Evolutionary conservation across 2,888 invertebrate genomes (phyloP).

Genomic region (Lagria hirta): DNA sequence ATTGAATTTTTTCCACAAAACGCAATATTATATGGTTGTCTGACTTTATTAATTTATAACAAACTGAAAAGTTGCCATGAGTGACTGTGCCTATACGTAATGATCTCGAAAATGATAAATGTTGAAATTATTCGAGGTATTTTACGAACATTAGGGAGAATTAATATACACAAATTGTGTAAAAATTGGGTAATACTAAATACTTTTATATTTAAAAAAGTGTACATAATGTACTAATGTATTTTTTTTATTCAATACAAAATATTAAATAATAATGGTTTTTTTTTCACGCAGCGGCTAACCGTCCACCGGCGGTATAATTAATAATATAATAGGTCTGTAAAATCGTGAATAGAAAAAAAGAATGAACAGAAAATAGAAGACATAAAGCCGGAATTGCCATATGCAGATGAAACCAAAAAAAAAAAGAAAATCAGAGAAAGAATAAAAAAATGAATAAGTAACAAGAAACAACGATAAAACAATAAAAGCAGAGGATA

Average conservation of each 20-base stretch:
- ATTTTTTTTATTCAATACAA: conserved; percentile 27
- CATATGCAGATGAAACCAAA: no score
- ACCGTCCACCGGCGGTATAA: no score
- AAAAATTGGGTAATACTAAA: conserved; percentile 16
- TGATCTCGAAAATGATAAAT: conserved; percentile 1
- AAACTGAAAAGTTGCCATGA: conserved; percentile 9
- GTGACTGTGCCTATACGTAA: conserved; percentile 5
- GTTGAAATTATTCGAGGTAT: conserved; percentile 12
- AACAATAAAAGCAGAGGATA: no score
- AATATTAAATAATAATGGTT: conserved; percentile 18
- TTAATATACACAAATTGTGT: conserved; percentile 6
- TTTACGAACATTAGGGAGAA: conserved; percentile 9
- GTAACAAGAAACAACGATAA: no score
- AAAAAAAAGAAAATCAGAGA: no score
- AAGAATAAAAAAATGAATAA: no score
- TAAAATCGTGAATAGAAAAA: no score
- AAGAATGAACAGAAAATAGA: no score
- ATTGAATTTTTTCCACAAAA: conserved; percentile 10
- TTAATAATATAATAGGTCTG: no score
- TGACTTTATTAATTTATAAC: conserved; percentile 5
- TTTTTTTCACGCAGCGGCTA: no score
- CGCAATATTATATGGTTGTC: conserved; percentile 16
- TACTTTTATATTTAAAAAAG: conserved; percentile 22
- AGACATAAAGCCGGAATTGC: no score
- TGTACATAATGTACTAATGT: conserved; percentile 29